A percentile compares a stretch with the other conserved stretches of the same genome.
phyloP scores from a whole-genome alignment of 1,140 invertebrate genomes.

The Formica exsecta region DNA sequence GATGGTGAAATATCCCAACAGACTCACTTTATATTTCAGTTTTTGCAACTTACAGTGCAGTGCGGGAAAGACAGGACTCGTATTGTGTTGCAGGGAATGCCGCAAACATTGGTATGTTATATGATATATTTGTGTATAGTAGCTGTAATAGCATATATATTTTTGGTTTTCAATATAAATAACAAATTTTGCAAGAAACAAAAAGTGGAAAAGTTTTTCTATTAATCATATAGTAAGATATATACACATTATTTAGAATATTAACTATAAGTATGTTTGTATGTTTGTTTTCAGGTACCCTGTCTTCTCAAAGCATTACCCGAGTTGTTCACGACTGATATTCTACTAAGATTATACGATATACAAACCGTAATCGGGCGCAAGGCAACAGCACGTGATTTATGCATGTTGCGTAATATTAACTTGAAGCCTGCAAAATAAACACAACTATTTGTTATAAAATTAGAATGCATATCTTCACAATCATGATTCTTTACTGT shows the following conservation, averaged over 20 bases:
- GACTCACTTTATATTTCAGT: slow-evolving; percentile 94
- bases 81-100: slow-evolving; percentile 93
- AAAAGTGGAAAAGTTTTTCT: too few species aligned
- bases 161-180: not conserved
- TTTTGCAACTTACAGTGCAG: slow-evolving; percentile 93
- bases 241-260: not conserved
- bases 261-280: not conserved
- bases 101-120: slow-evolving; percentile 89
- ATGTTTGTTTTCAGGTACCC: slow-evolving; percentile 86
- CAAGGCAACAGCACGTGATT: slow-evolving; percentile 92
- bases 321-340: slow-evolving; percentile 90
- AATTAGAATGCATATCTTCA: not conserved
- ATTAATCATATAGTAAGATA: too few species aligned
- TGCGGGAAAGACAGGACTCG: slow-evolving; percentile 92
- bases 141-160: not conserved
- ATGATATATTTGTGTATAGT: not conserved
- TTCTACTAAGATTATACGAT: slow-evolving; percentile 93
- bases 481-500: too few species aligned
- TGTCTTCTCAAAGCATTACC: slow-evolving; percentile 93
- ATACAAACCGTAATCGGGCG: slow-evolving; percentile 90
- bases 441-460: slow-evolving; percentile 15
- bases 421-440: slow-evolving; percentile 86
- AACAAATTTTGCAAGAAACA: too few species aligned
- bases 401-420: slow-evolving; percentile 93
- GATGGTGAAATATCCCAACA: slow-evolving; percentile 93